These are phyloP conservation scores for Microcebus jonahi DNA, from an alignment of 2,113 vertebrate species.

Conservation along the genomic window DNA sequence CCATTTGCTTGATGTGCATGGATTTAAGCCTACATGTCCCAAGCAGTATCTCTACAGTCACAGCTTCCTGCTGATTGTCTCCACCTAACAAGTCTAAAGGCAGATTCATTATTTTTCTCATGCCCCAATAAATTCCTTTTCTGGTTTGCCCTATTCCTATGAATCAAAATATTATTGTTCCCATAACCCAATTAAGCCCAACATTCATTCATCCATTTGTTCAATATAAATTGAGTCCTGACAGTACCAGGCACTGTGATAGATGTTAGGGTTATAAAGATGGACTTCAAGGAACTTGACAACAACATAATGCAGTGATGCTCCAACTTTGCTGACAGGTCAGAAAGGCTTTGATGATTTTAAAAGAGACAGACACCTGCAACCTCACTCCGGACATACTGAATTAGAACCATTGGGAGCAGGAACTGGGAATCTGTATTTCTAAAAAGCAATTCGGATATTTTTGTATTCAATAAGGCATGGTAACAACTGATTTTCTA, in stretches of 20 bases:
- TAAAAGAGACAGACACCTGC: background rate
- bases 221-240: too few relatives aligned
- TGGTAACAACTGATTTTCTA: background rate
- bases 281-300: background rate
- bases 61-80: background rate
- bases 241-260: background rate
- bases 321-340: background rate
- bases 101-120: background rate
- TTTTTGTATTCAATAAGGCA: background rate
- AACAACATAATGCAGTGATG: background rate
- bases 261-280: background rate
- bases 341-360: background rate
- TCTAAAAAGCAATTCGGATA: background rate
- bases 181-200: background rate
- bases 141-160: background rate
- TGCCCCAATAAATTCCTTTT: too few relatives aligned
- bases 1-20: background rate
- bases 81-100: background rate
- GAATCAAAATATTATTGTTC: background rate
- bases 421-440: background rate
- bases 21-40: background rate
- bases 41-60: background rate
- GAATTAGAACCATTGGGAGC: background rate
- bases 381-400: too few relatives aligned
- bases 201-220: background rate